Evolutionary conservation across 2,888 invertebrate genomes (phyloP).

Genomic region (Orthonychiurus folsomi): DNA sequence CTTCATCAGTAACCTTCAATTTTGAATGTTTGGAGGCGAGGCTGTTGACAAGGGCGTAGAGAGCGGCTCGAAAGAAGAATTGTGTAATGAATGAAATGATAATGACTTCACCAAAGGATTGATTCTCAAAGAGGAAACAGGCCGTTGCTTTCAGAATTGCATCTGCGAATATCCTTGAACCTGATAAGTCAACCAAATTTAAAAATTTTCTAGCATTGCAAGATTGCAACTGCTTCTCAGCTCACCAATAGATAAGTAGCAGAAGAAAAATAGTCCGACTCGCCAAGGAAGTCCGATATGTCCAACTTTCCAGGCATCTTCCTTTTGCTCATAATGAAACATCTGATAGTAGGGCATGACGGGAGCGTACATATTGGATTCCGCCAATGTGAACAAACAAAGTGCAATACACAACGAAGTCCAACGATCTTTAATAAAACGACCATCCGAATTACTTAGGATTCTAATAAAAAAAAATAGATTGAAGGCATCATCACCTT

Average conservation of each 20-base stretch:
- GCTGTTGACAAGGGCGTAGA: not conserved
- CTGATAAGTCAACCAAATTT: no score
- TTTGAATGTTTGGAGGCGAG: not conserved
- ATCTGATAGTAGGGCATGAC: conserved; percentile 20
- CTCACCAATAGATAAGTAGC: conserved; percentile 21
- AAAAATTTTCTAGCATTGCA: not conserved
- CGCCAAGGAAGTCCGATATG: conserved; percentile 20
- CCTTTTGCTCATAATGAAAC: conserved; percentile 14
- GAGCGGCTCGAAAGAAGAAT: conserved; percentile 20
- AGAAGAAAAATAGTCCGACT: conserved; percentile 23
- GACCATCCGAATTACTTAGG: not conserved
- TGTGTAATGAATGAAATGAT: conserved; percentile 23
- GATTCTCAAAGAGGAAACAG: conserved; percentile 23
- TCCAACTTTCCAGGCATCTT: conserved; percentile 25
- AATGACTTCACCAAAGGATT: conserved; percentile 25
- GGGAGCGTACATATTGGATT: conserved; percentile 24
- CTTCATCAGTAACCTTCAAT: conserved; percentile 14
- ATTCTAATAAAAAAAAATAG: not conserved
- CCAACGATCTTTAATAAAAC: conserved; percentile 21
- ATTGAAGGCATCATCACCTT: conserved; percentile 22
- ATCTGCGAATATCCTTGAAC: conserved; percentile 24
- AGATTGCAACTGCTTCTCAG: conserved; percentile 1
- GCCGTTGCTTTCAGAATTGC: conserved; percentile 24
- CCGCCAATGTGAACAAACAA: conserved; percentile 25
- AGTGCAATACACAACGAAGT: conserved; percentile 20